phyloP scores from a whole-genome alignment of 2,113 vertebrate species.

The Chionomys nivalis region DNA sequence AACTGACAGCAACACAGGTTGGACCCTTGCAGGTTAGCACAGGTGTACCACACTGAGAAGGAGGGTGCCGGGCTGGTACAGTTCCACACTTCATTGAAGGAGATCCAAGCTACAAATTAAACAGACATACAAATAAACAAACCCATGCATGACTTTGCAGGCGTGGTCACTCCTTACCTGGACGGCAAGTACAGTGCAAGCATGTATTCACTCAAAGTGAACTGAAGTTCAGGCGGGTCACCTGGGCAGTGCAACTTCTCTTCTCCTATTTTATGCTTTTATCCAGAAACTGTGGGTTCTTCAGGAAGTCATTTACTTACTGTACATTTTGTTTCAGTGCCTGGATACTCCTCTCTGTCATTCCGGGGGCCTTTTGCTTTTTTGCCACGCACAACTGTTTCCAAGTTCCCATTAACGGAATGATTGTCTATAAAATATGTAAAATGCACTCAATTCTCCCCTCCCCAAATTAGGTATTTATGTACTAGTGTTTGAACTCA shows the following conservation, averaged over 20 bases:
- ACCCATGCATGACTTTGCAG: slow-evolving; percentile 11
- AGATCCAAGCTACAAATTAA: slow-evolving; percentile 85
- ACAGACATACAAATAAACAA: slow-evolving; percentile 24
- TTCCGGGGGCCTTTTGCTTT: slow-evolving; percentile 78
- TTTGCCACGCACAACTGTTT: slow-evolving; percentile 79
- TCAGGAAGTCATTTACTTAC: slow-evolving; percentile 84
- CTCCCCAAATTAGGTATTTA: background rate
- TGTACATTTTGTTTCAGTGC: slow-evolving; percentile 75
- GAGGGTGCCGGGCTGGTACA: slow-evolving; percentile 84
- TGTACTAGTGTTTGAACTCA: background rate
- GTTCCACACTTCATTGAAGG: slow-evolving; percentile 84
- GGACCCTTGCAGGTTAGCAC: slow-evolving; percentile 85
- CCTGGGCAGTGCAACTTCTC: slow-evolving; percentile 64
- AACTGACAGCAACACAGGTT: slow-evolving; percentile 83
- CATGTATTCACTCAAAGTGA: slow-evolving; percentile 29
- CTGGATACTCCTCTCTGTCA: slow-evolving; percentile 77
- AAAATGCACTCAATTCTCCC: background rate
- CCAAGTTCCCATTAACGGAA: slow-evolving; percentile 80
- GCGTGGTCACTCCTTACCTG: background rate
- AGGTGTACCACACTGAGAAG: slow-evolving; percentile 86
- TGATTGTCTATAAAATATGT: slow-evolving; percentile 81
- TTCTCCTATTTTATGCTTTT: slow-evolving; percentile 84
- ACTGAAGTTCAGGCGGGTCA: background rate
- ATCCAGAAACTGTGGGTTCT: slow-evolving; percentile 86
- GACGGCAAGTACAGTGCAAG: slow-evolving; percentile 1